Evolutionary conservation across 1,140 invertebrate species (phyloP), one percentile per base, ranked within the genome.

Genomic region (Drosophila equinoxialis): DNA sequence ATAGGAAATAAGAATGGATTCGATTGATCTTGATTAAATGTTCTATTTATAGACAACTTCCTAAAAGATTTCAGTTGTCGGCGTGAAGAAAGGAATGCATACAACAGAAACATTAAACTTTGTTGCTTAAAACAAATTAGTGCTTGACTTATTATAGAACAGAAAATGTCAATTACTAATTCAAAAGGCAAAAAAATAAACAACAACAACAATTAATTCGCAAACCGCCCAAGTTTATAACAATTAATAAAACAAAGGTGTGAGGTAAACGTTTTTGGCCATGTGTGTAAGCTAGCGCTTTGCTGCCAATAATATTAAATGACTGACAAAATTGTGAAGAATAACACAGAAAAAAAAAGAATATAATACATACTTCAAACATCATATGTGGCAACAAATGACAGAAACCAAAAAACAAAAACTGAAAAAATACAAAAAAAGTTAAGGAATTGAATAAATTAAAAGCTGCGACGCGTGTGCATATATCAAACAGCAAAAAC

Each of bases 361-460:
- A 59, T 11, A 57, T 67, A 51, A 80, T 64, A 74, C 66, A 86
- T 71, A 77, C 74, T 77, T 89, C 72, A 83, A 77, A 68, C 78
- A 83, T 90, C 67, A 74, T 59, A 77, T 75, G 68, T 41, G 66
- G 61, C 42, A 60, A 58, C 66, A 72, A 68, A 57, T 57, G 30
- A 58, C 55, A 66, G 35, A 51, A 51, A 51, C 8, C 45, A 23
- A 54, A 42, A 74, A 42, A 72, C 35, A 63, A 17, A 48, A 64
- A 17, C 17, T n/a, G 17, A 1, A 17, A 17, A 17, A 17, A 17
- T 17, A 17, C 17, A 65, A 60, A 72, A 67, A 11, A 66, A 65
- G 81, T 71, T 51, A 81, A 71, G 75, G 65, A 79, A 79, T 79
- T 87, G 83, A 83, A 86, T 86, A 87, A 87, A 87, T 83, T 87